Base-by-base conservation (phyloP, 1,140 invertebrate genomes). In the Drosophila sturtevanti region DNA sequence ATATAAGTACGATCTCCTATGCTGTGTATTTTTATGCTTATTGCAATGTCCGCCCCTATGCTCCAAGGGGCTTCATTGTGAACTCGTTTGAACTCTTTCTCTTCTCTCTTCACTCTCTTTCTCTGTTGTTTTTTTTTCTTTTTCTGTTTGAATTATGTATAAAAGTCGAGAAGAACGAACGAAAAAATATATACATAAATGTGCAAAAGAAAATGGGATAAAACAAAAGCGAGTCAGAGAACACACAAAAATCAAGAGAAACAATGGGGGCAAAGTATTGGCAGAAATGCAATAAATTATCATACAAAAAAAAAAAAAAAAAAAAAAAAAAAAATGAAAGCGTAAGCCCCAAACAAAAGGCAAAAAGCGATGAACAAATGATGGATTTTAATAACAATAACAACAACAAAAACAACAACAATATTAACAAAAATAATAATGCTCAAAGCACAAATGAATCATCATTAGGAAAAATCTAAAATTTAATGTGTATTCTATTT, bases 281-380 rank as follows among this genome's bases (percentile, higher is more conserved):
- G 77, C 55, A 68, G 79, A 89, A 79, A 76, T 82, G 63, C 79
- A 89, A 89, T 87, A 87, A 87, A 89, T 87, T 89, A 86, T 82
- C 63, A 64, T 77, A 79, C 72, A 71, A 75, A 63, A 68, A 75
- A 74, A 74, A 1, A 38, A 38, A n/a, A 22, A 68, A 75, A 74
- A 74, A 1, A 38, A 38, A n/a, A 22, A 24, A 22, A 21, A 22
- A 48, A 27, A 67, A 16, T 64, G 58, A 78, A 72, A 65, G 44
- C 41, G 44, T 61, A 48, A 22, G 44, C 65, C 24, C 68, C 37
- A 22, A 76, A 59, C 56, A 63, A 63, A 7, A 44, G 22, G 2
- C 21, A 54, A 22, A 61, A 16, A 61, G 2, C 27, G 27, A 31
- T 31, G 27, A n/a, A 70, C 11, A 34, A 18, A 48, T 48, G 41